Conservation (phyloP, 2,888 invertebrate genomes). For the Fabriciana adippe region DNA sequence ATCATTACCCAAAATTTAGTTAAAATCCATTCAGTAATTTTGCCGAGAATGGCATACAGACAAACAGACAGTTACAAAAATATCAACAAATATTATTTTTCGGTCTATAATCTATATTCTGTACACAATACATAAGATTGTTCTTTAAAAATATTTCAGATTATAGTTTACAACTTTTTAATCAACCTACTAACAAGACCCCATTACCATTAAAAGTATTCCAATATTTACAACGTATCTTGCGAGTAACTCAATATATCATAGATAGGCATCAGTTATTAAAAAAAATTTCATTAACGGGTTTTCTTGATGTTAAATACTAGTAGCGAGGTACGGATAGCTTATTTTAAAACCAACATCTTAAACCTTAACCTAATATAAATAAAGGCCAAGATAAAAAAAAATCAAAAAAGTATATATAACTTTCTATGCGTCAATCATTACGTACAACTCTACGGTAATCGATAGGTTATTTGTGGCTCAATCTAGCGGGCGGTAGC, state of each 20-base stretch:
- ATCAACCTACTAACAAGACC: slow-evolving; percentile 2
- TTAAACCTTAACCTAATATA: slow-evolving; percentile 46
- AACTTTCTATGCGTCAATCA: slow-evolving; percentile 70
- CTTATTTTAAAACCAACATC: slow-evolving; percentile 24
- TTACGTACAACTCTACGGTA: slow-evolving; percentile 56
- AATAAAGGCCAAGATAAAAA: slow-evolving; percentile 33
- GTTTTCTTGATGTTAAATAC: slow-evolving; percentile 60
- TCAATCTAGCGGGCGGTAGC: slow-evolving; percentile 70
- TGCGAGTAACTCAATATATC: slow-evolving; percentile 19
- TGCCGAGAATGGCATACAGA: too few relatives aligned
- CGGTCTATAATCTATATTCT: too few relatives aligned
- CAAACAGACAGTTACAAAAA: too few relatives aligned
- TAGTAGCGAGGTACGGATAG: slow-evolving; percentile 54
- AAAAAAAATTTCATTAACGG: slow-evolving; percentile 67
- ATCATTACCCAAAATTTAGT: too few relatives aligned
- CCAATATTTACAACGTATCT: slow-evolving; percentile 16
- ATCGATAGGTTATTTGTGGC: slow-evolving; percentile 67
- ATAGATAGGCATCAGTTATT: slow-evolving; percentile 47
- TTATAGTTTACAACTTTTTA: too few relatives aligned
- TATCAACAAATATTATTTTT: too few relatives aligned
- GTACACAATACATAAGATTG: too few relatives aligned
- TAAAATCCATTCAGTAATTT: too few relatives aligned
- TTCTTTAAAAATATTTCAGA: too few relatives aligned
- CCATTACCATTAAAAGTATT: slow-evolving; percentile 7
- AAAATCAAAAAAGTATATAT: slow-evolving; percentile 32